Conservation (phyloP, 2,888 invertebrate genomes). For the Andrena fulva region DNA sequence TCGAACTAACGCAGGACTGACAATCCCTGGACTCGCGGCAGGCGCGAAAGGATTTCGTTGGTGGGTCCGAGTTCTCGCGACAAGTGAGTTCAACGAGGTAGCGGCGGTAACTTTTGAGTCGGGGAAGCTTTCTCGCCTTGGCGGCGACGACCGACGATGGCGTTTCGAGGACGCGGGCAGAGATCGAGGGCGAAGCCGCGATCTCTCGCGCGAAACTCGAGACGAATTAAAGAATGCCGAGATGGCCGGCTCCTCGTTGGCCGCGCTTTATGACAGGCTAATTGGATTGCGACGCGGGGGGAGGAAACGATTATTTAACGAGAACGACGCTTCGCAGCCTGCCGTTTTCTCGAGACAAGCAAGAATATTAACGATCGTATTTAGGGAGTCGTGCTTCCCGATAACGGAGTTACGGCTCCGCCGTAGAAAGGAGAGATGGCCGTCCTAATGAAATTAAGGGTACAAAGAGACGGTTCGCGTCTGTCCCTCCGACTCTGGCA, state of each 20-base stretch:
- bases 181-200: not conserved
- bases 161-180: not conserved
- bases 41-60: not conserved
- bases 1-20: no score
- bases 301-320: constrained; percentile 63
- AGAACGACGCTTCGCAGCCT: constrained; percentile 61
- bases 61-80: constrained; percentile 28
- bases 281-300: constrained; percentile 46
- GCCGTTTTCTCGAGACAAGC: constrained; percentile 62
- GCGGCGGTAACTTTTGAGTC: constrained; percentile 46
- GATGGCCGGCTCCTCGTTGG: constrained; percentile 18
- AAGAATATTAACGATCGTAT: constrained; percentile 77
- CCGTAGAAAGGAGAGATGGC: constrained; percentile 70
- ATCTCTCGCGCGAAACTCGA: constrained; percentile 3
- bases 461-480: constrained; percentile 79
- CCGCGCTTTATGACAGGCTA: constrained; percentile 38
- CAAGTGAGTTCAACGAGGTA: constrained; percentile 69
- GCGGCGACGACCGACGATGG: not conserved
- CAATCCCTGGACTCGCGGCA: not conserved
- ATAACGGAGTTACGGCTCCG: constrained; percentile 79
- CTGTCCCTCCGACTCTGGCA: constrained; percentile 66
- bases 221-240: constrained; percentile 28
- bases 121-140: constrained; percentile 16
- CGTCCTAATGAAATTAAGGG: constrained; percentile 81
- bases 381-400: constrained; percentile 80